A percentile compares a stretch with the other conserved stretches of the same genome.
Conservation (phyloP, 2,888 invertebrate genomes). For the Osedax fenrisi region DNA sequence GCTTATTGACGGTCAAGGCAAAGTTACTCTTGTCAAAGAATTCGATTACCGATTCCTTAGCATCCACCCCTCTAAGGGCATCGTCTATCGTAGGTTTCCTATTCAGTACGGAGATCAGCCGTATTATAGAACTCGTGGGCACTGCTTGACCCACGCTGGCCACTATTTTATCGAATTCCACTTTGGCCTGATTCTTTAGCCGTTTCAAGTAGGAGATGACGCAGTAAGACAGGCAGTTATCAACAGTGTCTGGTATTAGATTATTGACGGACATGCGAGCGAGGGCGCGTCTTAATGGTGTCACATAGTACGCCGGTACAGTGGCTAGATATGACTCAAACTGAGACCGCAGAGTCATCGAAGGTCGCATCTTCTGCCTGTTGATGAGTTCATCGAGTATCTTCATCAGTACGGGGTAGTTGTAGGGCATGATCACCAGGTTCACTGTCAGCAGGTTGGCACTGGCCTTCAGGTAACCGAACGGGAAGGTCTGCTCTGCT, state of each 20-base stretch:
- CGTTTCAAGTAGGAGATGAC: constrained; percentile 87
- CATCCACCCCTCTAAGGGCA: constrained; percentile 36
- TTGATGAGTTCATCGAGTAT: constrained; percentile 84
- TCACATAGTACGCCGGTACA: constrained; percentile 82
- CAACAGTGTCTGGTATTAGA: constrained; percentile 77
- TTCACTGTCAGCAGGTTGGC: constrained; percentile 85
- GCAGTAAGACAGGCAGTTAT: constrained; percentile 80
- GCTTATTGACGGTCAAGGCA: constrained; percentile 53
- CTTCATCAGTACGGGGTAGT: constrained; percentile 84
- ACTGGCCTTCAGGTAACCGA: constrained; percentile 91
- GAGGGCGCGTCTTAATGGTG: constrained; percentile 73
- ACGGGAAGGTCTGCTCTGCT: constrained; percentile 79
- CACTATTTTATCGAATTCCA: constrained; percentile 50
- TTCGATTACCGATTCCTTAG: constrained; percentile 62
- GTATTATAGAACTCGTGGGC: constrained; percentile 59
- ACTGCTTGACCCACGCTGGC: constrained; percentile 48
- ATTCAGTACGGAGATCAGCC: constrained; percentile 53
- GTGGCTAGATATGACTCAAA: constrained; percentile 85
- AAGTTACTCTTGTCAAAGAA: constrained; percentile 74
- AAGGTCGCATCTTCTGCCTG: constrained; percentile 76
- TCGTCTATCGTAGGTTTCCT: constrained; percentile 34
- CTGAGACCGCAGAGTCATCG: constrained; percentile 77
- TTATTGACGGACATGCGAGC: constrained; percentile 80
- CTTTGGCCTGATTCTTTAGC: constrained; percentile 63
- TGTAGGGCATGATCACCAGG: constrained; percentile 93